A percentile compares a stretch with the other conserved stretches of the same genome.
phyloP scores from a whole-genome alignment of 2,888 invertebrate species.

The Buathra laborator region DNA sequence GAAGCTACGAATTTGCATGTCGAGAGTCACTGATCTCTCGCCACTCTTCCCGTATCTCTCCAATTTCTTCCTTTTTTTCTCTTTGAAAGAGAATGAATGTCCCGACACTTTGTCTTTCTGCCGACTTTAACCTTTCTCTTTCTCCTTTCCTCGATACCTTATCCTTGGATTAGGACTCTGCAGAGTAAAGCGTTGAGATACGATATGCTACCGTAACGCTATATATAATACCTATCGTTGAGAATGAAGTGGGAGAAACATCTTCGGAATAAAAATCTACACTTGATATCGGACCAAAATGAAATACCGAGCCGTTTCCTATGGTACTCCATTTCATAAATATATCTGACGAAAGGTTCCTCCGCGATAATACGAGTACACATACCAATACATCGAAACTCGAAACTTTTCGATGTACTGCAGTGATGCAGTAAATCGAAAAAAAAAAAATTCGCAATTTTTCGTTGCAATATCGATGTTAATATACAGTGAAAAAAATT shows the following conservation, averaged over 20 bases:
- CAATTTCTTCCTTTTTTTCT: slow-evolving; percentile 56
- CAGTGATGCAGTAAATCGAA: slow-evolving; percentile 16
- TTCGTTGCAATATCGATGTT: slow-evolving; percentile 14
- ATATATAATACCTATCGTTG: slow-evolving; percentile 1
- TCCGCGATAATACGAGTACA: slow-evolving; percentile 21
- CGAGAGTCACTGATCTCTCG: slow-evolving; percentile 63
- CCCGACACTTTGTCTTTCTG: slow-evolving; percentile 64
- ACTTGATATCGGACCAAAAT: slow-evolving; percentile 47
- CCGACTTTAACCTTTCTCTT: slow-evolving; percentile 41
- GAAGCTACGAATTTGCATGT: slow-evolving; percentile 62
- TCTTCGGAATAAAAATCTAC: slow-evolving; percentile 52
- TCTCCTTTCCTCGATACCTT: slow-evolving; percentile 56
- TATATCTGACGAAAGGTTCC: slow-evolving; percentile 32
- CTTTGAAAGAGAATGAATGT: slow-evolving; percentile 58
- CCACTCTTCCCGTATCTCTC: slow-evolving; percentile 48
- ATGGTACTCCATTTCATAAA: slow-evolving; percentile 17
- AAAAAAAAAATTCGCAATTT: background rate
- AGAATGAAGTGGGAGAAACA: slow-evolving; percentile 33
- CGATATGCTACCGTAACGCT: slow-evolving; percentile 19
- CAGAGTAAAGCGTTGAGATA: slow-evolving; percentile 48
- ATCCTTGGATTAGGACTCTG: slow-evolving; percentile 50
- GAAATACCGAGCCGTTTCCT: slow-evolving; percentile 21
- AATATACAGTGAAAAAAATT: too few species aligned
- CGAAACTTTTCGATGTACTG: too few species aligned
- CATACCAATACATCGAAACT: too few species aligned